Percentiles rank a stretch among this genome's conserved stretches.
phyloP scores from a whole-genome alignment of 2,113 vertebrate species.

The Lycocorax pyrrhopterus region DNA sequence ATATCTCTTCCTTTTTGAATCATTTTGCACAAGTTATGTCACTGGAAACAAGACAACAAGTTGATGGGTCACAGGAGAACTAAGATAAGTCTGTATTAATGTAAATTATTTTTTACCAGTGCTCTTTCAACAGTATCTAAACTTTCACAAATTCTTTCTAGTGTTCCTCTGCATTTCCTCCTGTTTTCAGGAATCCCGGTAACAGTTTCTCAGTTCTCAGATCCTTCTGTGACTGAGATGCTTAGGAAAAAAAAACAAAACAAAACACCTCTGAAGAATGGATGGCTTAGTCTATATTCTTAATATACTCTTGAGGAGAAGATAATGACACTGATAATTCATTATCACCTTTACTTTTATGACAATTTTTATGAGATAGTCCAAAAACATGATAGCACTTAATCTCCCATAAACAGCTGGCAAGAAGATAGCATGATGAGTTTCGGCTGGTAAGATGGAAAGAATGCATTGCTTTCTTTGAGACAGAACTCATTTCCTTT shows the following conservation, averaged over 20 bases:
- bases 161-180: background rate
- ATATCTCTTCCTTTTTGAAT: background rate
- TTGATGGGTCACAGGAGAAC: background rate
- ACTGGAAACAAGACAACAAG: background rate
- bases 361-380: background rate
- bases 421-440: background rate
- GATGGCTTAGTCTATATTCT: background rate
- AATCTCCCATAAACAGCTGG: slow-evolving; percentile 35
- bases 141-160: background rate
- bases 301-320: background rate
- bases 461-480: background rate
- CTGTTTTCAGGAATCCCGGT: background rate
- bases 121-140: background rate
- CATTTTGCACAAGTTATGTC: background rate
- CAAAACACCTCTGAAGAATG: background rate
- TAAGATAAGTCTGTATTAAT: background rate
- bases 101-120: background rate
- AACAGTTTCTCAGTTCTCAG: background rate
- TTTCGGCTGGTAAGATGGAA: background rate
- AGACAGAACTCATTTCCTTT: slow-evolving; percentile 19
- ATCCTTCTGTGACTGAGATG: background rate
- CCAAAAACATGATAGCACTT: slow-evolving; percentile 11
- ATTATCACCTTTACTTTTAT: background rate
- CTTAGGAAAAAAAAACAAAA: background rate
- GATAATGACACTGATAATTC: background rate